Base-by-base conservation (phyloP, 1,140 invertebrate species). In the Agrypnia vestita region DNA sequence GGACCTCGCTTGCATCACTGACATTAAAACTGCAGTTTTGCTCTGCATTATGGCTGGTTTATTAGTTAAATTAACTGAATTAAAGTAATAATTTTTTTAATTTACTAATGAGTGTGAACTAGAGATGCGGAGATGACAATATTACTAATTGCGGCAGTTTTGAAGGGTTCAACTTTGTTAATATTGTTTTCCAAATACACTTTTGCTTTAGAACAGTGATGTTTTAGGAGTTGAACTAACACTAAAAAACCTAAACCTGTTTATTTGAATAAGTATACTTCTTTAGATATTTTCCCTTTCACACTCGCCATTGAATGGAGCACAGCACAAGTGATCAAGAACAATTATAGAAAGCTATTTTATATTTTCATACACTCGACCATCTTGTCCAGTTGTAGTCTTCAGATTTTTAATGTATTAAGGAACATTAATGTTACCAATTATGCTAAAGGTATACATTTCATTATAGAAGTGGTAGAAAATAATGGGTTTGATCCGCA, bases 331-430 rank as follows among this genome's bases (percentile, higher is more conserved):
- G 64, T 69, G 64, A 47, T 69, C 64, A 69, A 46, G 46, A 17
- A 69, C 46, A 69, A 69, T 35, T 47, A 47, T 69, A 69, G 64
- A 69, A 64, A 69, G 64, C 64, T 69, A 69, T 69, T 69, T 69
- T 69, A 73, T 73, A 73, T 73, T 73, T 73, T 73, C 51, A 25
- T 73, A 73, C 69, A 73, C 47, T 55, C 53, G 69, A 73, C 69
- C 69, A 73, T 73, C 53, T 73, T 71, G 51, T 73, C 69, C 47
- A 73, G 51, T 73, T 55, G 47, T 73, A 73, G 69, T 46, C 51
- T 73, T 73, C 69, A 55, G 47, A 73, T 73, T 35, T 73, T 47
- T 21, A 53, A 53, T 73, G 51, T 73, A 73, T 55, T 55, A 35
- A 64, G 61, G 61, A 64, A 64, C 25, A 35, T 64, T 35, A 64